Percentiles rank a stretch among this genome's conserved stretches.
phyloP scores from a whole-genome alignment of 2,113 vertebrate genomes.

The Cichladusa arquata region DNA sequence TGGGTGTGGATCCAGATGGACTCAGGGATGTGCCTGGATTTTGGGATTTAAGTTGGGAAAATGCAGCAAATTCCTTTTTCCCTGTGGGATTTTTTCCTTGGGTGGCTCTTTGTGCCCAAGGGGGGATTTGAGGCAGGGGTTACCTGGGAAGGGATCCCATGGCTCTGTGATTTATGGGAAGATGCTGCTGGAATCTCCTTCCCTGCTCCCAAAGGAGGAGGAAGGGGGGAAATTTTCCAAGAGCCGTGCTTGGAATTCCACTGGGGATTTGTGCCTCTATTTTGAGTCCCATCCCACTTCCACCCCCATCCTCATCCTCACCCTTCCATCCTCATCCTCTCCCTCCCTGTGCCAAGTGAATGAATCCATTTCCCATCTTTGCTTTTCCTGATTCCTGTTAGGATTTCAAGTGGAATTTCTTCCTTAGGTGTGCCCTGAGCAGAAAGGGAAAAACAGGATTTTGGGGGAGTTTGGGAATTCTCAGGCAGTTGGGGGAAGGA shows the following conservation, averaged over 20 bases:
- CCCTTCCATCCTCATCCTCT: neutral
- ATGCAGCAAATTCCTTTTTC: rapidly evolving
- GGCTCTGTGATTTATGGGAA: neutral
- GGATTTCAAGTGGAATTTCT: neutral
- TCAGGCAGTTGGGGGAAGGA: neutral
- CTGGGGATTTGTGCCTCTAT: neutral
- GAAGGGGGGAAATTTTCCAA: neutral
- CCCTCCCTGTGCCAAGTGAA: neutral
- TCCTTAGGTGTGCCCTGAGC: neutral
- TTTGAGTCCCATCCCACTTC: neutral
- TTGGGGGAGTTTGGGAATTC: neutral
- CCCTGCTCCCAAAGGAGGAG: neutral
- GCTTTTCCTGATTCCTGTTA: neutral
- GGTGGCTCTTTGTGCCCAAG: neutral
- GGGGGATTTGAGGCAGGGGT: neutral
- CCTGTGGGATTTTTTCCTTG: neutral
- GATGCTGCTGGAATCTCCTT: neutral
- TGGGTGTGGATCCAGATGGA: neutral
- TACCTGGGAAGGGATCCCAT: neutral
- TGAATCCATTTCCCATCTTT: neutral
- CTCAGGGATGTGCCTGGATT: rapidly evolving
- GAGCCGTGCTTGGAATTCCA: neutral
- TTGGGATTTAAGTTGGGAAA: neutral
- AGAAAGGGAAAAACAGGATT: neutral
- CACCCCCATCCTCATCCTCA: neutral